These are phyloP conservation scores for Eulemur rubriventer DNA, from an alignment of 2,797 vertebrate genomes.

Conservation along the genomic window DNA sequence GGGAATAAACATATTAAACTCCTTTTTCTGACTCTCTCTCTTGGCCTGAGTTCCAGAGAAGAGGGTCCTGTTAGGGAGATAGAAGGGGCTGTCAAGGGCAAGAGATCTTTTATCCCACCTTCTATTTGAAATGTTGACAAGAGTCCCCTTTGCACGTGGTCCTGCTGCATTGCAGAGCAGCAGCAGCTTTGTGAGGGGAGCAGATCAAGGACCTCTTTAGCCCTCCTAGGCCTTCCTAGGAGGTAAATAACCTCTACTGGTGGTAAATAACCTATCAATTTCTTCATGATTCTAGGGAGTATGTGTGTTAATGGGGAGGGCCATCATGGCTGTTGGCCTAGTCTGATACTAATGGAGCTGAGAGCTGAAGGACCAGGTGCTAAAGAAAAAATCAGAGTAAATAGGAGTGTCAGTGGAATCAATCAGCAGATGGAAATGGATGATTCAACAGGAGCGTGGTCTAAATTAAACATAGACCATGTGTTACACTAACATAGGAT, in stretches of 20 bases:
- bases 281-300: neutral
- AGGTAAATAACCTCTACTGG: neutral
- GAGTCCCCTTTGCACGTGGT: neutral
- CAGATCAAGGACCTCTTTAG: neutral
- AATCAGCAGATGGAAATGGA: neutral
- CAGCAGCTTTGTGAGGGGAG: neutral
- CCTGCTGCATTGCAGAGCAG: neutral
- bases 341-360: neutral
- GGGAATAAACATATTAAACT: neutral
- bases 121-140: neutral
- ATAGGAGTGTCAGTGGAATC: neutral
- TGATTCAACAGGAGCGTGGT: neutral
- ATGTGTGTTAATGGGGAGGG: neutral
- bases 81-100: neutral
- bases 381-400: neutral
- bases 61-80: neutral
- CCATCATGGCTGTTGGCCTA: neutral
- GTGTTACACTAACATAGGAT: neutral
- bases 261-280: neutral
- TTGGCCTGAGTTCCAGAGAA: neutral
- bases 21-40: neutral
- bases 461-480: conserved; percentile 5
- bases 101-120: neutral
- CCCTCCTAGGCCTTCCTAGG: neutral
- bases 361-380: neutral